Evolutionary conservation across 1,140 invertebrate species (phyloP), one percentile per base, ranked within the genome.

Genomic region (Halesus radiatus): DNA sequence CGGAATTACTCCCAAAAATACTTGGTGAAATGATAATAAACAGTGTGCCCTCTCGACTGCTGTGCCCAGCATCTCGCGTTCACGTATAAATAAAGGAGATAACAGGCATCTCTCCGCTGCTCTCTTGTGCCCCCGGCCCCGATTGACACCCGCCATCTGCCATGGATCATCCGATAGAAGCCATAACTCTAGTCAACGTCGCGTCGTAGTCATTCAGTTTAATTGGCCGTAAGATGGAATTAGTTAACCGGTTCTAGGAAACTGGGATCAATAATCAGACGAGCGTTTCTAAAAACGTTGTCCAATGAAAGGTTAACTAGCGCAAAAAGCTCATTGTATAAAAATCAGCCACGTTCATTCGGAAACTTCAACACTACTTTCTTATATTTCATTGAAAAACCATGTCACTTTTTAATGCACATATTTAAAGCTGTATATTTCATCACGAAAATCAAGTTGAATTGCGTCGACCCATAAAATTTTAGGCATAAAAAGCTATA

Each of bases 81-180:
- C 23, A 64, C 22, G 22, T 52, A 72, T 52, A 72, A 72, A 72
- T 72, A 72, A 72, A 72, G 20, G 37, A 29, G 53, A 45, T 5
- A 53, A 4, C 20, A 72, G 53, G 8, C 62, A 26, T 29, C 20
- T 20, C 37, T 50, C 66, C 7, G 37, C 10, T n/a, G 62, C 32
- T 66, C 60, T 26, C 23, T 45, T 13, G 37, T 22, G 60, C 60
- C 26, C 26, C 26, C 6, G 62, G 52, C 26, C 26, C 26, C 6
- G 62, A 70, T 13, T 72, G 68, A 72, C 45, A 52, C 68, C 20
- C 13, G 68, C 68, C 68, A 72, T 72, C 45, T 72, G 68, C 2
- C 26, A 20, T 29, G 1, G 45, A 72, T 70, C 66, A 50, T 7
- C 16, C 32, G 13, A 37, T 37, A 3, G 18, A 50, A 54, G 45